Base-by-base conservation (phyloP, 1,140 invertebrate genomes). In the Chrysoperla carnea region DNA sequence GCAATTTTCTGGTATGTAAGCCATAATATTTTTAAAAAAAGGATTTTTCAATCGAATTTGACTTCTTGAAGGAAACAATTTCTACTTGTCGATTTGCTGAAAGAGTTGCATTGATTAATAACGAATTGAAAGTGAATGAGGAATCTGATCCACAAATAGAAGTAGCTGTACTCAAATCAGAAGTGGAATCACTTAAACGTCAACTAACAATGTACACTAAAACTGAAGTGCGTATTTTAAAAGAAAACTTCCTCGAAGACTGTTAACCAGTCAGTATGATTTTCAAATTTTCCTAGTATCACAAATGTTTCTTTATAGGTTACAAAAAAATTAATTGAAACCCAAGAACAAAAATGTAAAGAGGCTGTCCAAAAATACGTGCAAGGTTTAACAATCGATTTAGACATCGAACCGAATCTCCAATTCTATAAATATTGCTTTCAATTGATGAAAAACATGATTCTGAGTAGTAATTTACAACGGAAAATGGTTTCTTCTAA, bases 81-180 rank as follows among this genome's bases (percentile, higher is more conserved):
- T 76, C 73, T 35, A 78, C 75, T 9, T 78, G 75, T 57, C 62
- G 71, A 49, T 79, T 79, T 63, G 66, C 76, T 5, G 75, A 78
- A 52, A 59, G 75, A 50, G 76, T 78, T 8, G 72, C 74, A 11
- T 54, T 76, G 46, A 70, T 79, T 28, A 70, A 61, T 46, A 76
- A 76, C 49, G 69, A 71, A 47, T 66, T 68, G 7, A 53, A 61
- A 12, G 49, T 68, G 9, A 74, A 74, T 58, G 68, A 69, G 48
- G 65, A 69, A 49, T 46, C 68, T 14, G 67, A 72, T 53, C 68
- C 69, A 2, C 60, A 65, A 44, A 46, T 68, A 17, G 55, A 72
- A 50, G 70, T 73, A 29, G 44, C 50, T 12, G 59, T 60, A 41
- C 53, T 75, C 14, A 65, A 63, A 45, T 43, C 47, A 36, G 66